These are phyloP conservation scores for Eidolon helvum DNA, from an alignment of 2,113 vertebrate genomes.

Conservation along the genomic window DNA sequence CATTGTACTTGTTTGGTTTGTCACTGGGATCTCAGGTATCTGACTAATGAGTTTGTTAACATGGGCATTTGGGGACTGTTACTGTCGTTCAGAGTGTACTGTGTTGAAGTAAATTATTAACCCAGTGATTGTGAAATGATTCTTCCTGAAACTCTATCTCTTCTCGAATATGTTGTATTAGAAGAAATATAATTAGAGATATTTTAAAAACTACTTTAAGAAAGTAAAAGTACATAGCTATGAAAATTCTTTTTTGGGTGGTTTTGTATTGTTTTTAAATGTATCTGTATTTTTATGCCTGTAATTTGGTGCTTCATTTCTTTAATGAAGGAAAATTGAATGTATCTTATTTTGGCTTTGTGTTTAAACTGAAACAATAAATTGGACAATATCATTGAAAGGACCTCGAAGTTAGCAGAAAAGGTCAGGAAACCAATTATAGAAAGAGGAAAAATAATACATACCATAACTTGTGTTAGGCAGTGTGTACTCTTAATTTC, in stretches of 20 bases:
- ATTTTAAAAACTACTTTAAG: not conserved
- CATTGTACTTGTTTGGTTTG: not conserved
- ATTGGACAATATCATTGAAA: constrained; percentile 9
- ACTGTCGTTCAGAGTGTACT: not conserved
- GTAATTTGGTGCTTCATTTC: not conserved
- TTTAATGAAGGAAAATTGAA: not conserved
- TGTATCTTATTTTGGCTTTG: not conserved
- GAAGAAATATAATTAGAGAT: not conserved
- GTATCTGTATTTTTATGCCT: not conserved
- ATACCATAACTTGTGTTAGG: not conserved
- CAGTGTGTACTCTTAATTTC: not conserved
- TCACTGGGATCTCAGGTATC: not conserved
- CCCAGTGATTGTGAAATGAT: not conserved
- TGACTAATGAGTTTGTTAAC: not conserved
- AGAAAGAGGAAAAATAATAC: not conserved
- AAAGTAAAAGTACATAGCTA: not conserved
- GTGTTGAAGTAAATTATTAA: not conserved
- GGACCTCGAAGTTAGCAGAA: constrained; percentile 7
- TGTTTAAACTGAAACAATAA: constrained; percentile 9
- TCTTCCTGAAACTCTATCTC: not conserved
- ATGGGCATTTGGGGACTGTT: not conserved
- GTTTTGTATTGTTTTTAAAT: not conserved
- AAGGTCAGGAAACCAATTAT: not conserved
- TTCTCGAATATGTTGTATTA: not conserved
- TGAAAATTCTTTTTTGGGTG: not conserved